Evolutionary conservation across 2,888 invertebrate genomes (phyloP), one percentile per base, ranked within the genome.

Genomic region (Heliconius hortense): DNA sequence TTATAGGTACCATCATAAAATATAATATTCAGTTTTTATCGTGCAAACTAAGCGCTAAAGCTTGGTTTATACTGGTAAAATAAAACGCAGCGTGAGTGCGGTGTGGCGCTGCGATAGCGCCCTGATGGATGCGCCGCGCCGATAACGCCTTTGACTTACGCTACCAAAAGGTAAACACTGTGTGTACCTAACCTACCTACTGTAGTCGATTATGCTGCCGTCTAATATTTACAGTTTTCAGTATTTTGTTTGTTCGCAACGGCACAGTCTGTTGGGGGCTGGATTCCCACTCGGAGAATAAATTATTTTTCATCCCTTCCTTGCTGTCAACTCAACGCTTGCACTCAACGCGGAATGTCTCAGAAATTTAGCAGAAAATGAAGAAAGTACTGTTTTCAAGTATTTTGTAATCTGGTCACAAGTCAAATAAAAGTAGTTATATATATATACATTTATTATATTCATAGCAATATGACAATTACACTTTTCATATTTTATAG

Each of bases 41-140:
- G 71, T 71, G 71, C 71, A 26, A 71, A 71, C 74, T 70, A 75
- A 75, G 74, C 74, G 70, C 70, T 75, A 75, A 75, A 71, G 63
- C 74, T 53, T 56, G 74, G 68, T 77, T 72, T 75, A 76, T 76
- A 76, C 73, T 60, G 69, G 76, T 72, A 62, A 48, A 72, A 77
- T 75, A 77, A 75, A 77, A 77, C 82, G 83, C 81, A 80, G 80
- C 82, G 86, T 84, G 70, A 80, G 80, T 83, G 87, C 85, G 70
- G 85, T 87, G 71, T 26, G 71, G 80, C 82, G 87, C 85, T 26
- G 86, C 81, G 88, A 88, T 88, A 88, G 87, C 79, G 78, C 75
- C 64, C 75, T 81, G 81, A 81, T 81, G 80, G 81, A 81, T 81
- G 81, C 79, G 74, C 76, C 73, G 74, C 66, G 76, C 75, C 76